phyloP scores from a whole-genome alignment of 2,888 invertebrate genomes.

The Ptychoptera albimana region DNA sequence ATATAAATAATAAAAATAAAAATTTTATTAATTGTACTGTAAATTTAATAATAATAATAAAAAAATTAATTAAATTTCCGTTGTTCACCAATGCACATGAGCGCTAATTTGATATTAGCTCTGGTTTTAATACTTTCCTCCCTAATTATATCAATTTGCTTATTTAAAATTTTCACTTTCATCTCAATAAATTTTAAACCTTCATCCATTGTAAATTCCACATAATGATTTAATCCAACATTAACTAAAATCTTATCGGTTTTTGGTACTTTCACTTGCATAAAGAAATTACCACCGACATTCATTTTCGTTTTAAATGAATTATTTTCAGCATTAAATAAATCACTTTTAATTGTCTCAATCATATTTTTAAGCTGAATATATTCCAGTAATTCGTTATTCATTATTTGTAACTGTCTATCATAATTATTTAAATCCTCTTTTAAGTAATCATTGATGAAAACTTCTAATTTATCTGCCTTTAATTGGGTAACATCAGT shows the following conservation, averaged over 20 bases:
- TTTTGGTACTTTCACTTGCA: constrained; percentile 56
- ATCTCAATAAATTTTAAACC: constrained; percentile 54
- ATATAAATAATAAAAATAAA: too few relatives aligned
- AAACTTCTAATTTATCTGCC: constrained; percentile 36
- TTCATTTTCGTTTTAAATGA: constrained; percentile 53
- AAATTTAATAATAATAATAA: too few relatives aligned
- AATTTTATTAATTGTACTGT: too few relatives aligned
- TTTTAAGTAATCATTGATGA: constrained; percentile 62
- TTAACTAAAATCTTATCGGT: constrained; percentile 49
- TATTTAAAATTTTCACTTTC: constrained; percentile 46
- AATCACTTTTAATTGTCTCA: constrained; percentile 39
- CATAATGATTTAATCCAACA: constrained; percentile 57
- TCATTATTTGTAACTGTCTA: constrained; percentile 41
- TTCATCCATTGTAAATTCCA: constrained; percentile 56
- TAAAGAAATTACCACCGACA: constrained; percentile 70
- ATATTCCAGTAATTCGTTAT: constrained; percentile 53
- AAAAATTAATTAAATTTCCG: constrained; percentile 20
- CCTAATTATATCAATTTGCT: constrained; percentile 42
- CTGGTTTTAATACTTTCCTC: constrained; percentile 54
- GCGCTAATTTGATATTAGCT: constrained; percentile 60
- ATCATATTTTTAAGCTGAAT: constrained; percentile 56
- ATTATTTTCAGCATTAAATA: constrained; percentile 29
- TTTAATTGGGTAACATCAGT: background rate
- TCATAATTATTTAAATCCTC: constrained; percentile 49
- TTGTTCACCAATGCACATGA: constrained; percentile 49